A percentile compares a stretch with the other conserved stretches of the same genome.
phyloP scores from a whole-genome alignment of 1,140 invertebrate species.

The Lysiphlebus fabarum region DNA sequence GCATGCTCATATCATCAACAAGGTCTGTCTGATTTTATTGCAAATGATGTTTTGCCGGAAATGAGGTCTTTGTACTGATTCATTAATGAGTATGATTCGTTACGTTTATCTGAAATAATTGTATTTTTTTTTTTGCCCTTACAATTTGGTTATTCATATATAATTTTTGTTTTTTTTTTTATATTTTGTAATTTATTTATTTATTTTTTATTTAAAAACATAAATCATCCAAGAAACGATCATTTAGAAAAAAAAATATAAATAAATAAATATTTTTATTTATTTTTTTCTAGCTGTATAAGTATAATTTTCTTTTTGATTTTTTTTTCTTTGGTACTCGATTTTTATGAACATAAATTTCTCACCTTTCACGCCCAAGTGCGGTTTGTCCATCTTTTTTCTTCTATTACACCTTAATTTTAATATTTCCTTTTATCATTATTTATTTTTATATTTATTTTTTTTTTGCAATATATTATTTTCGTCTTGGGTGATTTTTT shows the following conservation, averaged over 20 bases:
- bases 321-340: constrained; percentile 25
- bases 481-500: not conserved
- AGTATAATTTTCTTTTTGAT: not conserved
- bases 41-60: not conserved
- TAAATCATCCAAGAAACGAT: constrained; percentile 34
- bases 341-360: constrained; percentile 41
- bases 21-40: not conserved
- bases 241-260: constrained; percentile 1
- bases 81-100: not conserved
- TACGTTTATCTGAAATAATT: not conserved
- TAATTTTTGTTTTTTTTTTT: not conserved
- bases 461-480: not conserved
- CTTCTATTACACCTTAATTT: constrained; percentile 27
- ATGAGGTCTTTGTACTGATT: not conserved
- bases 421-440: constrained; percentile 16
- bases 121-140: not conserved
- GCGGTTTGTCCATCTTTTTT: constrained; percentile 23
- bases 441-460: constrained; percentile 1
- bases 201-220: constrained; percentile 32
- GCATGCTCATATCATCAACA: not conserved
- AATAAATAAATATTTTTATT: not conserved
- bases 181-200: not conserved
- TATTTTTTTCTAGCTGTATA: no score
- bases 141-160: not conserved
- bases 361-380: constrained; percentile 29